Evolutionary conservation across 2,888 invertebrate genomes (phyloP), one percentile per base, ranked within the genome.

Genomic region (Zaprionus obscuricornis): DNA sequence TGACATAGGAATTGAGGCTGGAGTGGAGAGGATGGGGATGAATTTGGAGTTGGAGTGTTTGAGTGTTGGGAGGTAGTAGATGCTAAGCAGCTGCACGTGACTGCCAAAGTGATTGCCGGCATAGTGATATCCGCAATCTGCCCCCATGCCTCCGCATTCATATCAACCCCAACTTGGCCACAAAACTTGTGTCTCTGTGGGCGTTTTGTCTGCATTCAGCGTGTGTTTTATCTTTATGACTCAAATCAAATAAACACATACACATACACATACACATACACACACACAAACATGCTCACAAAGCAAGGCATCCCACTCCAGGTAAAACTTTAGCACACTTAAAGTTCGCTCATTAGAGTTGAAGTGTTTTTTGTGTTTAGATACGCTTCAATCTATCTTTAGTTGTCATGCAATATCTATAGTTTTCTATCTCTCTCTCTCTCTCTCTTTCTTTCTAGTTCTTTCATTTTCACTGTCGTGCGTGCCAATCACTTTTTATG

Each of bases 31-130:
- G n/a, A n/a, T n/a, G 11, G 33, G 18, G 47, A 40, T 59, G 36
- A 13, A 14, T 7, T 10, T 8, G 37, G 5, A 24, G 45, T 47
- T 52, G 71, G 52, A 49, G 51, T 16, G 47, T n/a, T n/a, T n/a
- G n/a, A n/a, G n/a, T n/a, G n/a, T n/a, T n/a, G n/a, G n/a, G n/a
- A n/a, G n/a, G n/a, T n/a, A n/a, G 37, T 56, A 43, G 73, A 73
- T 76, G 76, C 82, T 77, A 85, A 78, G 78, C 75, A 78, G 85
- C 82, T 78, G 85, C 85, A 78, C 78, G 78, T 78, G 85, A 78
- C 78, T 78, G 67, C 77, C 55, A 65, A 78, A 82, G 67, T 78
- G 75, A 58, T 55, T 60, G 51, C 57, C 26, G 40, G 29, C 50
- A 64, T 22, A 27, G n/a, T 20, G 36, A 57, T 29, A 40, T 37